Conservation (phyloP, 2,888 invertebrate species). For the Omphaloscelis lunosa region DNA sequence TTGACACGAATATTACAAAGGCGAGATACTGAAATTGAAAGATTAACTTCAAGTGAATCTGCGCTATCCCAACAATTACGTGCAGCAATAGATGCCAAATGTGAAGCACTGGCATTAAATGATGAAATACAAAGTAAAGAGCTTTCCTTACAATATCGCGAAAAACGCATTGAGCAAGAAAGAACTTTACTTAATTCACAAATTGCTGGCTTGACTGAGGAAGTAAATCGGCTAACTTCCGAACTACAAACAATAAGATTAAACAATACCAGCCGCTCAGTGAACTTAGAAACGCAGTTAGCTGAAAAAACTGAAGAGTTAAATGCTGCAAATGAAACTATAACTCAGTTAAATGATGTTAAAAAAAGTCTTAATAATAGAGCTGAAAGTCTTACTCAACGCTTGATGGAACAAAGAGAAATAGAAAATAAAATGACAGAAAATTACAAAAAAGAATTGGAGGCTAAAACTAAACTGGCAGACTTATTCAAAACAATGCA, state of each 20-base stretch:
- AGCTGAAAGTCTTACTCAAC: constrained; percentile 93
- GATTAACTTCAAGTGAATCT: constrained; percentile 92
- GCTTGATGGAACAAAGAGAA: constrained; percentile 94
- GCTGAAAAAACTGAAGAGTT: constrained; percentile 95
- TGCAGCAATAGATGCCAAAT: constrained; percentile 94
- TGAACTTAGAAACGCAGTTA: constrained; percentile 94
- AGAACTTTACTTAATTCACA: constrained; percentile 94
- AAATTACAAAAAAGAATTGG: constrained; percentile 94
- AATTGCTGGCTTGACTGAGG: constrained; percentile 94
- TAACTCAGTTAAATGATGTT: constrained; percentile 92
- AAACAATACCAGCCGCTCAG: constrained; percentile 92
- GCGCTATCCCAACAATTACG: constrained; percentile 94
- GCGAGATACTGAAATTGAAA: constrained; percentile 93
- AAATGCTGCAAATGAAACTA: constrained; percentile 92
- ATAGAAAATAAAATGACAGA: constrained; percentile 94
- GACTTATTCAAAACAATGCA: constrained; percentile 95
- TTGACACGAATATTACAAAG: constrained; percentile 93
- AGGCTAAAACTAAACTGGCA: constrained; percentile 95
- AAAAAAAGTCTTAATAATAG: constrained; percentile 93
- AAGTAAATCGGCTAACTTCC: constrained; percentile 94
- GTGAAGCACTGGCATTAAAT: constrained; percentile 94
- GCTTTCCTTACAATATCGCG: constrained; percentile 94
- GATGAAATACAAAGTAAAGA: constrained; percentile 96
- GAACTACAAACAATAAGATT: constrained; percentile 94
- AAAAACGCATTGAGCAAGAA: constrained; percentile 96